Evolutionary conservation across 2,888 invertebrate genomes (phyloP), one percentile per base, ranked within the genome.

Genomic region (Galerucella calmariensis): DNA sequence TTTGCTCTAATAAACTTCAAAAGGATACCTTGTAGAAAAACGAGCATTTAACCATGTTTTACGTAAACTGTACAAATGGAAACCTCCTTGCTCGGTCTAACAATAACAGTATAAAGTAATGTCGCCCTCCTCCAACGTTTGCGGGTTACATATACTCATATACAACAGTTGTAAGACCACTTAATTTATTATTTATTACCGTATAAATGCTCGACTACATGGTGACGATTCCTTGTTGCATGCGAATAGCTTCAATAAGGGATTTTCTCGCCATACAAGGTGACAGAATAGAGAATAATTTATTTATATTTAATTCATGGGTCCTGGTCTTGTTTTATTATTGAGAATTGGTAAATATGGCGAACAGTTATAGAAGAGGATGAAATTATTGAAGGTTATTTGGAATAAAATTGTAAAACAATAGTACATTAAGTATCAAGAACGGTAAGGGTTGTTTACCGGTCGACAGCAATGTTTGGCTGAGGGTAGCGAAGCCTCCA

Each of bases 121-220:
- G 59, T 59, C 59, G 59, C 20, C 20, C 59, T 41, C 35, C 14
- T 41, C 16, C 16, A 41, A n/a, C 62, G 12, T 44, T 62, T 62
- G 35, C 62, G 62, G 41, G 62, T 62, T 62, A 16, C 62, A 62
- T 62, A 59, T 10, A 62, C 62, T 41, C 62, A 62, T 62, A 62
- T 62, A 62, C 62, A 62, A 62, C 62, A 35, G 61, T 61, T 61
- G 27, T 35, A 61, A 61, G 27, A 61, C 61, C 61, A 41, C 62
- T 62, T 62, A 62, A 62, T 62, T 62, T 62, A 41, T 62, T 62
- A 62, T 62, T 62, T 62, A 62, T 62, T 35, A 16, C 41, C 62
- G 41, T 62, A 62, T 41, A 62, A 62, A 62, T 62, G 62, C 62
- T 62, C 62, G 41, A 41, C 35, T 62, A 62, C 41, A 41, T 16